These are phyloP conservation scores for Cichlasoma orientale DNA, from an alignment of 2,797 vertebrate genomes.

Conservation along the genomic window DNA sequence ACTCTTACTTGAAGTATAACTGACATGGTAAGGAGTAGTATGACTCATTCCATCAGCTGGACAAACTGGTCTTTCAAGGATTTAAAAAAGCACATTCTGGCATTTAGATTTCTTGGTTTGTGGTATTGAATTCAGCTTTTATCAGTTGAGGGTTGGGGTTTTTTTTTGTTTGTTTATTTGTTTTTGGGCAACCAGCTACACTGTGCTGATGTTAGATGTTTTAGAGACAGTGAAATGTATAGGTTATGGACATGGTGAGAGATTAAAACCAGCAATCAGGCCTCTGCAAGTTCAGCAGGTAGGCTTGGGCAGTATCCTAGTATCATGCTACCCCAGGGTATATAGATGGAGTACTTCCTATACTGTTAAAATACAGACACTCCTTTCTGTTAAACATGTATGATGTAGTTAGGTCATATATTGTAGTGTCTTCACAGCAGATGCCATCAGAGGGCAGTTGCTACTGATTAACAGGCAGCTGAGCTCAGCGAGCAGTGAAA, in stretches of 20 bases:
- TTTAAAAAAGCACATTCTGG: not conserved
- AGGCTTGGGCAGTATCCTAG: not conserved
- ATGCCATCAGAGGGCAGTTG: not conserved
- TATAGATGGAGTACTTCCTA: not conserved
- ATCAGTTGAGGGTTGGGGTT: not conserved
- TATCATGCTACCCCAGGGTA: not conserved
- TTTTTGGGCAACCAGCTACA: not conserved
- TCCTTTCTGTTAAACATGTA: not conserved
- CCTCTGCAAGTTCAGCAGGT: not conserved
- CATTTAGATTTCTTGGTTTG: not conserved
- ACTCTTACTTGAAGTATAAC: constrained; percentile 42
- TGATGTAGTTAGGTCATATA: not conserved
- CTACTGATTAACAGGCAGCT: not conserved
- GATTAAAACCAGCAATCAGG: not conserved
- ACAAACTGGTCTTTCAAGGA: constrained; percentile 25
- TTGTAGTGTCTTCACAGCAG: not conserved
- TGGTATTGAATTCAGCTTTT: not conserved
- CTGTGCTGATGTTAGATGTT: not conserved
- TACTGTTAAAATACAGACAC: not conserved
- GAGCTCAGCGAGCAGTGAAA: not conserved
- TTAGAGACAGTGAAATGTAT: not conserved
- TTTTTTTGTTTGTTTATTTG: not conserved
- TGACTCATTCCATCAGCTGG: constrained; percentile 18
- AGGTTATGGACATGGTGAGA: not conserved
- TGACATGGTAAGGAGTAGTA: not conserved